These are phyloP conservation scores for Atethmia centrago DNA, from an alignment of 2,888 invertebrate genomes.

Conservation along the genomic window DNA sequence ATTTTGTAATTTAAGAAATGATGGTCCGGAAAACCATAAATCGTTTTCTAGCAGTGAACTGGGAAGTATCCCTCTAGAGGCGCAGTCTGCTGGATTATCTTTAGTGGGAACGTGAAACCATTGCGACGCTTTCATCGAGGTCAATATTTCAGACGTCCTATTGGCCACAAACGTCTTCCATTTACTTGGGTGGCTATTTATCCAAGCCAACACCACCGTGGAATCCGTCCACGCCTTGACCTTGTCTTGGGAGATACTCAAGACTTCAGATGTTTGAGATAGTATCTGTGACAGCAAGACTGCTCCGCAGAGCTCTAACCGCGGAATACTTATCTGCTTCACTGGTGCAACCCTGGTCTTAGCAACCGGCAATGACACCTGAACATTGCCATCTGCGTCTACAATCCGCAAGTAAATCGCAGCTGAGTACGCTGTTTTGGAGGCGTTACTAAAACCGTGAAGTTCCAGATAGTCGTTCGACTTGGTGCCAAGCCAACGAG, in stretches of 20 bases:
- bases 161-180: slow-evolving; percentile 15
- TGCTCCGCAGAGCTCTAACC: slow-evolving; percentile 10
- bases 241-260: neutral
- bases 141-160: slow-evolving; percentile 9
- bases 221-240: slow-evolving; percentile 3
- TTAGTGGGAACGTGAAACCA: slow-evolving; percentile 4
- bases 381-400: neutral
- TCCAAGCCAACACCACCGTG: slow-evolving; percentile 3
- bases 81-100: neutral
- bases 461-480: neutral
- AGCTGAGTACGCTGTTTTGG: slow-evolving; percentile 6
- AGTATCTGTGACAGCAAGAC: slow-evolving; percentile 4
- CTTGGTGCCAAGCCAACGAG: slow-evolving; percentile 5
- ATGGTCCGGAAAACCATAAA: slow-evolving; percentile 13
- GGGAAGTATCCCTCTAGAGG: slow-evolving; percentile 5
- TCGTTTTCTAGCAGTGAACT: slow-evolving; percentile 2
- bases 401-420: neutral
- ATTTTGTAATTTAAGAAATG: neutral
- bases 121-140: slow-evolving; percentile 1
- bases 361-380: slow-evolving; percentile 7
- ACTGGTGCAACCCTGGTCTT: slow-evolving; percentile 14
- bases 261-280: neutral
- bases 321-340: slow-evolving; percentile 7
- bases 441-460: slow-evolving; percentile 12
- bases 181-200: slow-evolving; percentile 7